A percentile compares a stretch with the other conserved stretches of the same genome.
Conservation (phyloP, 2,888 invertebrate genomes). For the Rotaria macrura region DNA sequence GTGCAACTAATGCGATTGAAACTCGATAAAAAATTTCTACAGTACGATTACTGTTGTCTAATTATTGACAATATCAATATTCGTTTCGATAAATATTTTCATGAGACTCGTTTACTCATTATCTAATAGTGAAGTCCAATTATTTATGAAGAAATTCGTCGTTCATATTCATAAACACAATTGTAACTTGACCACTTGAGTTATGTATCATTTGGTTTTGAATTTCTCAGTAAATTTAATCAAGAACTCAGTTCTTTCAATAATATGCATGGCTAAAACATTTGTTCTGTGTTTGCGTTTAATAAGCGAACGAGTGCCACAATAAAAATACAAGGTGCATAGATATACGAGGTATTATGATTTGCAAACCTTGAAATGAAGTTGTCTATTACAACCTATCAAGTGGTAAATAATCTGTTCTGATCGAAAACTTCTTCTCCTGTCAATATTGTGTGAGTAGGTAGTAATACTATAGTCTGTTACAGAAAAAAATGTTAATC, state of each 20-base stretch:
- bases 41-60: not conserved
- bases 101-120: not conserved
- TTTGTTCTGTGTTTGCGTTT: not conserved
- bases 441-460: not conserved
- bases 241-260: no score
- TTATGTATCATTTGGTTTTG: no score
- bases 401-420: not conserved
- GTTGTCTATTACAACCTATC: not conserved
- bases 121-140: no score
- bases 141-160: no score
- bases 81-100: not conserved
- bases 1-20: slow-evolving; percentile 21
- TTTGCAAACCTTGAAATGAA: not conserved
- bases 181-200: no score
- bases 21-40: not conserved
- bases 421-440: not conserved
- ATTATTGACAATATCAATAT: not conserved
- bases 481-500: not conserved
- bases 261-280: not conserved
- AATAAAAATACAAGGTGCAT: no score
- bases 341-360: no score
- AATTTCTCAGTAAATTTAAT: no score
- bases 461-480: not conserved
- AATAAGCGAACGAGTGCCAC: no score
- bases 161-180: no score